Percentiles rank a stretch among this genome's conserved stretches.
phyloP scores from a whole-genome alignment of 64 coral and sea anemone genomes.

The Orbicella faveolata region DNA sequence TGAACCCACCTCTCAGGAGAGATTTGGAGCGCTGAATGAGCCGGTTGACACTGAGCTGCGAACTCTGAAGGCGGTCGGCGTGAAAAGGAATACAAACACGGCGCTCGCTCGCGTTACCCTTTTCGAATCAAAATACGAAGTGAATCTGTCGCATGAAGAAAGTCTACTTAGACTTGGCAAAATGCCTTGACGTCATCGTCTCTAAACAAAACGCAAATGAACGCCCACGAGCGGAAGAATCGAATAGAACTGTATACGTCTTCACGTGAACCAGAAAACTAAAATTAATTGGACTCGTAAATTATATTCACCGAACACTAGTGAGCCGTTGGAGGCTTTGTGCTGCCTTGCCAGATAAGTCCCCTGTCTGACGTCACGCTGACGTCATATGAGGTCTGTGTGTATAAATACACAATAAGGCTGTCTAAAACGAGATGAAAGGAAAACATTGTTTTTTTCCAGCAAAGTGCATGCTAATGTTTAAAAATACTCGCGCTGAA shows the following conservation, averaged over 20 bases:
- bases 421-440: constrained; percentile 31
- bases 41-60: not conserved
- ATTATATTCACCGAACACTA: constrained; percentile 23
- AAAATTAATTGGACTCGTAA: constrained; percentile 52
- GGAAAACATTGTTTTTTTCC: constrained; percentile 37
- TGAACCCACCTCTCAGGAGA: not conserved
- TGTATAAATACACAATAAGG: constrained; percentile 51
- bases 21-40: not conserved
- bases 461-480: constrained; percentile 43
- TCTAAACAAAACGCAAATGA: constrained; percentile 43
- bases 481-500: constrained; percentile 9
- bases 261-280: constrained; percentile 27
- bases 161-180: constrained; percentile 14
- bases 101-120: not conserved
- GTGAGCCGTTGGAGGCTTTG: constrained; percentile 27
- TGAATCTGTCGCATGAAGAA: not conserved
- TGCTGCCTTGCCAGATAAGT: constrained; percentile 25
- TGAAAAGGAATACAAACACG: not conserved
- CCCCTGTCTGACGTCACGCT: constrained; percentile 21
- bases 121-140: constrained; percentile 18
- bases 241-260: constrained; percentile 31
- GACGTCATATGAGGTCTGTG: constrained; percentile 47
- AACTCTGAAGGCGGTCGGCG: not conserved
- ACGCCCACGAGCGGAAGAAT: constrained; percentile 31
- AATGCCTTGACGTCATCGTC: constrained; percentile 27